A percentile compares a stretch with the other conserved stretches of the same genome.
Evolutionary conservation across 2,113 vertebrate species (phyloP).

Genomic region (Prolemur simus): DNA sequence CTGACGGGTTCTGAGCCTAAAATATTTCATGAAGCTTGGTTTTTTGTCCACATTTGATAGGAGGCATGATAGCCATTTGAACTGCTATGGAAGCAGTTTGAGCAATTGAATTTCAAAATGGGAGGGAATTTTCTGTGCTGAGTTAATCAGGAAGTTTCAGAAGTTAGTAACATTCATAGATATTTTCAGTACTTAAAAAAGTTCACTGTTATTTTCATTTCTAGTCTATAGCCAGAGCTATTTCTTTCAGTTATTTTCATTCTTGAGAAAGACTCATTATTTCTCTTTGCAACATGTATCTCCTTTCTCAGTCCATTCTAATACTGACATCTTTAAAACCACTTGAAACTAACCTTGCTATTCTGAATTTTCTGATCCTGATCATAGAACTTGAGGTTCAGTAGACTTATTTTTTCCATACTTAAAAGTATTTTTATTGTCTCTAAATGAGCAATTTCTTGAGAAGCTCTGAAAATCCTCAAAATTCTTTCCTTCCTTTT

Average conservation of each 20-base stretch:
- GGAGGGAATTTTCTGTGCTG: slow-evolving; percentile 29
- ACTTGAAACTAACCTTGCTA: slow-evolving; percentile 19
- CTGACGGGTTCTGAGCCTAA: slow-evolving; percentile 45
- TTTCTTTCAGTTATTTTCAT: slow-evolving; percentile 59
- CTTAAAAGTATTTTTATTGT: slow-evolving; percentile 37
- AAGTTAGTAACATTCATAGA: slow-evolving; percentile 34
- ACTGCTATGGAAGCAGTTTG: background rate
- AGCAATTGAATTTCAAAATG: slow-evolving; percentile 39
- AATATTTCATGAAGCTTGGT: background rate
- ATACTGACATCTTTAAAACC: slow-evolving; percentile 20
- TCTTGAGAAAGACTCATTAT: slow-evolving; percentile 39
- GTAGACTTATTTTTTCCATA: background rate
- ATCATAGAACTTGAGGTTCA: background rate
- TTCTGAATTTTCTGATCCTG: slow-evolving; percentile 26
- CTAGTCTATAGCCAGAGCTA: slow-evolving; percentile 1
- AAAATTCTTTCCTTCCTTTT: slow-evolving; percentile 9
- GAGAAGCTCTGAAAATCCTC: slow-evolving; percentile 17
- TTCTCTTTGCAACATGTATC: slow-evolving; percentile 39
- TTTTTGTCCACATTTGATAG: slow-evolving; percentile 1
- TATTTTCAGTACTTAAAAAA: slow-evolving; percentile 29
- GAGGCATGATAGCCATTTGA: slow-evolving; percentile 23
- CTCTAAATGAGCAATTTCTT: slow-evolving; percentile 3
- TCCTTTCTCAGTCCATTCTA: slow-evolving; percentile 30
- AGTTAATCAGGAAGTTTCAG: slow-evolving; percentile 62
- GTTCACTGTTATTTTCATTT: slow-evolving; percentile 43